phyloP scores from a whole-genome alignment of 2,797 vertebrate species.

The Ambastaia sidthimunki region DNA sequence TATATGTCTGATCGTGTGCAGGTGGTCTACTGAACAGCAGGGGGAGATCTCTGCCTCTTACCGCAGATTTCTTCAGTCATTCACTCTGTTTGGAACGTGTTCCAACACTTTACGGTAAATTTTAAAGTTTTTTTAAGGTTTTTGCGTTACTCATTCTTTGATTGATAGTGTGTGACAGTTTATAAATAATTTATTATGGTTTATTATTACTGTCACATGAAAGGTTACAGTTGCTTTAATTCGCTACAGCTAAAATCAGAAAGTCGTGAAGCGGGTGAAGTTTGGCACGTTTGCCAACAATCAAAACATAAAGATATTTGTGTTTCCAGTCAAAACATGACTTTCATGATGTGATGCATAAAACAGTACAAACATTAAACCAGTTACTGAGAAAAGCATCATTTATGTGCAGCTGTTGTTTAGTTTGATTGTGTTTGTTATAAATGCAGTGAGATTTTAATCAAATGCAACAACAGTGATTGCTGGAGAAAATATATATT shows the following conservation, averaged over 20 bases:
- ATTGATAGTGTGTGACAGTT: not conserved
- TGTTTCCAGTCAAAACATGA: not conserved
- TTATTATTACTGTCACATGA: not conserved
- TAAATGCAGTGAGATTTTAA: no score
- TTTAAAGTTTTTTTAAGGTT: no score
- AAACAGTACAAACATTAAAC: not conserved
- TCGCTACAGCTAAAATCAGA: not conserved
- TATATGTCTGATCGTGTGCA: no score
- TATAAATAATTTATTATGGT: not conserved
- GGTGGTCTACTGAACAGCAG: slow-evolving; percentile 17
- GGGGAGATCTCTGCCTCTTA: not conserved
- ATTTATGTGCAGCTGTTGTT: no score
- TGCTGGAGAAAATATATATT: no score
- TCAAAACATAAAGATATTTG: not conserved
- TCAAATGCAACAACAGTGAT: no score
- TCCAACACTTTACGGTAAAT: no score
- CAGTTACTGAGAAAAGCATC: no score
- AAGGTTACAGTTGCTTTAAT: not conserved
- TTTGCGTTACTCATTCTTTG: not conserved
- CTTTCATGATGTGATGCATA: not conserved
- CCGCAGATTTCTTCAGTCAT: not conserved
- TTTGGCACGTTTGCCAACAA: slow-evolving; percentile 5
- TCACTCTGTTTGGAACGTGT: no score
- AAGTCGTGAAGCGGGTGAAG: slow-evolving; percentile 15
- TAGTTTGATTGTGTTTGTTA: no score